These are phyloP conservation scores for Benitochromis conjunctus DNA, from an alignment of 2,113 vertebrate species.

Conservation along the genomic window DNA sequence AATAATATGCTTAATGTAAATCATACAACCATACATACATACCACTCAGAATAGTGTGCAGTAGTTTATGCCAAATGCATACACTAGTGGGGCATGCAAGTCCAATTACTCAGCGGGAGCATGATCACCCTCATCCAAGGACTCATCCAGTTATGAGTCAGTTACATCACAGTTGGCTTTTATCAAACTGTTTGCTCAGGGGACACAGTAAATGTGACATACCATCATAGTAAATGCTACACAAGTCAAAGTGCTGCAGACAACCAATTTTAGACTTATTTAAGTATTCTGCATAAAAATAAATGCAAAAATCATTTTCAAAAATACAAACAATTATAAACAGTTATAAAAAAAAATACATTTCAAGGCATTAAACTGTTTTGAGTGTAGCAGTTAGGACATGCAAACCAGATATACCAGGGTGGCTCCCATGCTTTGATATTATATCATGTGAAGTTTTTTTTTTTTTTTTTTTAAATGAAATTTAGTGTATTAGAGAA, in stretches of 20 bases:
- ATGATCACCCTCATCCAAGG: not conserved
- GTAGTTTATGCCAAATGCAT: not conserved
- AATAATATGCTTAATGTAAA: not conserved
- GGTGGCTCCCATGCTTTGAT: not conserved
- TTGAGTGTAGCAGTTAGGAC: not conserved
- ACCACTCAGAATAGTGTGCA: not conserved
- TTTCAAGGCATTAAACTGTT: not conserved
- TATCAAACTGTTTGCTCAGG: not conserved
- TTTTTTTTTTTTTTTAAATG: not conserved
- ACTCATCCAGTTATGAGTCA: not conserved
- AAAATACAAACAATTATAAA: not conserved
- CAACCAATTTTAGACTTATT: not conserved
- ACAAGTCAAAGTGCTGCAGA: not conserved
- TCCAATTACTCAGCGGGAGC: not conserved
- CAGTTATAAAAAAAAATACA: not conserved
- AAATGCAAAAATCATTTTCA: not conserved
- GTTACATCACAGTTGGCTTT: not conserved
- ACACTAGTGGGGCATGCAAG: not conserved
- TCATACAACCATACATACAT: not conserved
- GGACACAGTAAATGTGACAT: not conserved
- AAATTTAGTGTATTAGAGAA: constrained; percentile 11
- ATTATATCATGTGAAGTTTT: not conserved
- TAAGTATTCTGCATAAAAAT: not conserved
- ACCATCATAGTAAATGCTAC: not conserved
- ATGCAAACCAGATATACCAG: not conserved